Evolutionary conservation across 2,113 vertebrate species (phyloP).

Genomic region (Mellivora capensis): DNA sequence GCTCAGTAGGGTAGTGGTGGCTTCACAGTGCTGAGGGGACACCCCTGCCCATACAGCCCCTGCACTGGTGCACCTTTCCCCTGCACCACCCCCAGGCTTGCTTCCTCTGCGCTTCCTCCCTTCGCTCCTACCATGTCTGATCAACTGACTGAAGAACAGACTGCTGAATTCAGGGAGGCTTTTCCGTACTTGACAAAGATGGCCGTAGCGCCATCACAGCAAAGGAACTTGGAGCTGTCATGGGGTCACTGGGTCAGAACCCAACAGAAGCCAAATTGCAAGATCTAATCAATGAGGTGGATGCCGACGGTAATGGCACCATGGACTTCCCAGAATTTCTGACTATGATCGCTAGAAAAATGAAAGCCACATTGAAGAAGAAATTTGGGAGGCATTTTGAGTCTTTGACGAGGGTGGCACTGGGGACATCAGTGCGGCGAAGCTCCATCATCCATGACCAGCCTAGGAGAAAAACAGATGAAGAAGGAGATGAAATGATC

Average conservation of each 20-base stretch:
- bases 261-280: constrained; percentile 98
- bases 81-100: neutral
- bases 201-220: constrained; percentile 99
- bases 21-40: too few species aligned
- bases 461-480: constrained; percentile 98
- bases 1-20: too few species aligned
- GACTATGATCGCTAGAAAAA: constrained; percentile 99
- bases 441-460: constrained; percentile 98
- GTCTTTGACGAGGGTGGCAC: constrained; percentile 99
- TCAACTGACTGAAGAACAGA: neutral
- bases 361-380: constrained; percentile 99
- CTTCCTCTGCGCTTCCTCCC: neutral
- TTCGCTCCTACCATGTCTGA: neutral
- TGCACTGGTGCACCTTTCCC: neutral
- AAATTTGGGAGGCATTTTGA: constrained; percentile 98
- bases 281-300: constrained; percentile 99
- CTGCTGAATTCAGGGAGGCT: constrained; percentile 98
- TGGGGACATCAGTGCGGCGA: constrained; percentile 97
- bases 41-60: neutral
- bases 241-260: constrained; percentile 90
- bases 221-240: constrained; percentile 89
- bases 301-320: constrained; percentile 98
- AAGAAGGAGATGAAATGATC: constrained; percentile 99
- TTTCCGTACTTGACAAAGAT: constrained; percentile 99
- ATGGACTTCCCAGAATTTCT: constrained; percentile 99